These are phyloP conservation scores for Ahaetulla prasina DNA, from an alignment of 2,113 vertebrate species.

Conservation along the genomic window DNA sequence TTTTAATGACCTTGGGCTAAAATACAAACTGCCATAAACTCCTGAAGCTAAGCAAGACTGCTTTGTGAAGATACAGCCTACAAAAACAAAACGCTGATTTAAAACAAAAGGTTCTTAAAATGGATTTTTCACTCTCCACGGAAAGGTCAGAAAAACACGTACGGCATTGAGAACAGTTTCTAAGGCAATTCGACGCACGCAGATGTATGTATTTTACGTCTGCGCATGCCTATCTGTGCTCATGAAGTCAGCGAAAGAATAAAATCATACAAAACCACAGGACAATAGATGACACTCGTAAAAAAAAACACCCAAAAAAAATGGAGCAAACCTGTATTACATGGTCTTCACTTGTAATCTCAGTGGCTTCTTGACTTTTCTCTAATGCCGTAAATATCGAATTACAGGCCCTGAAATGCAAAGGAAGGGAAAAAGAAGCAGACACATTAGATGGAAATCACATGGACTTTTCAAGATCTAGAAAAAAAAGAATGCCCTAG, in stretches of 20 bases:
- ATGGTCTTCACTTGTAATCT: slow-evolving; percentile 96
- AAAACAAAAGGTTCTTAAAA: not conserved
- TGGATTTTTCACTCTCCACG: not conserved
- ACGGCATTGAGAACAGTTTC: not conserved
- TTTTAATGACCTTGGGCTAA: not conserved
- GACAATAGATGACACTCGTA: slow-evolving; percentile 28
- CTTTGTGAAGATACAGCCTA: not conserved
- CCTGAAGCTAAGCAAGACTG: not conserved
- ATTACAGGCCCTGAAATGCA: slow-evolving; percentile 83
- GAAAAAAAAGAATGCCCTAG: not conserved
- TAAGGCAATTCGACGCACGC: not conserved
- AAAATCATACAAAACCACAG: slow-evolving; percentile 20
- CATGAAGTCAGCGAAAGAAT: slow-evolving; percentile 4
- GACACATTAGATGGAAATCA: slow-evolving; percentile 10
- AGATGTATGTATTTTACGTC: not conserved
- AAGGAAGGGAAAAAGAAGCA: not conserved
- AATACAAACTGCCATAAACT: not conserved
- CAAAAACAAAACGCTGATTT: not conserved
- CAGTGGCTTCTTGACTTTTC: slow-evolving; percentile 95
- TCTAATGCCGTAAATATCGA: slow-evolving; percentile 94
- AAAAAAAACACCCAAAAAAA: not conserved
- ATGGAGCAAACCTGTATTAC: slow-evolving; percentile 86
- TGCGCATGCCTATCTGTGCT: too few relatives aligned
- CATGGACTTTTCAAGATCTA: not conserved
- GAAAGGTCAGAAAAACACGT: not conserved